Base-by-base conservation (phyloP, 2,113 vertebrate species). In the Ptilorrhoa leucosticta region DNA sequence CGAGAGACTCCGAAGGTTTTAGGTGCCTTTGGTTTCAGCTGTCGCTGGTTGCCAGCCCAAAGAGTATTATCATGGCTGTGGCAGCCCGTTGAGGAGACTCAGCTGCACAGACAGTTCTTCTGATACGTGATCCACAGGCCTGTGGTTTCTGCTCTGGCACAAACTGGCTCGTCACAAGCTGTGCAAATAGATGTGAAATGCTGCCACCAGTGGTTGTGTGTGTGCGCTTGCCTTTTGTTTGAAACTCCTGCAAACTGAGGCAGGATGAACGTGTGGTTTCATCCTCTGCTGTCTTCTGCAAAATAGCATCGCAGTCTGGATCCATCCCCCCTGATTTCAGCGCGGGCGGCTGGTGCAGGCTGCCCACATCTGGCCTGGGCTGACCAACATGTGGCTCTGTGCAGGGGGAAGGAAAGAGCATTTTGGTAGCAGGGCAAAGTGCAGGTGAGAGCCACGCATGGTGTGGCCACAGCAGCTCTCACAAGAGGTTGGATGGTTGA, bases 371-470 rank as follows among this genome's bases (percentile, higher is more conserved):
- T 31, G 42, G 16, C 19, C 40, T 64, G 35, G 20, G 40, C 54
- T 61, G 58, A 12, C 53, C 2, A 1, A 2, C 0, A 0, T 3
- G 21, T 15, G 39, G 44, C 50, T n/a, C 51, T 56, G 13, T 17
- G 56, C 70, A 33, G 76, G 45, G 50, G 9, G 6, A 26, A 21
- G 42, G 16, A 71, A 50, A 37, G 23, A 26, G 33, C 14, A 3
- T 39, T 76, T 65, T 23, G 37, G 44, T 11, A 24, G 17, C 30
- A 65, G 72, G 17, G 35, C 26, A 33, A 22, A 42, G 28, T 48
- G n/a, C 31, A 42, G 37, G 20, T 0, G 4, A 40, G 72, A 83
- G 37, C 22, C 53, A 10, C 0, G 0, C 3, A 0, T 9, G 13
- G 37, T 17, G 22, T 75, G 48, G n/a, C 30, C 76, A 40, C 68